Base-by-base conservation (phyloP, 2,888 invertebrate genomes). In the Meiosimyza platycephala region DNA sequence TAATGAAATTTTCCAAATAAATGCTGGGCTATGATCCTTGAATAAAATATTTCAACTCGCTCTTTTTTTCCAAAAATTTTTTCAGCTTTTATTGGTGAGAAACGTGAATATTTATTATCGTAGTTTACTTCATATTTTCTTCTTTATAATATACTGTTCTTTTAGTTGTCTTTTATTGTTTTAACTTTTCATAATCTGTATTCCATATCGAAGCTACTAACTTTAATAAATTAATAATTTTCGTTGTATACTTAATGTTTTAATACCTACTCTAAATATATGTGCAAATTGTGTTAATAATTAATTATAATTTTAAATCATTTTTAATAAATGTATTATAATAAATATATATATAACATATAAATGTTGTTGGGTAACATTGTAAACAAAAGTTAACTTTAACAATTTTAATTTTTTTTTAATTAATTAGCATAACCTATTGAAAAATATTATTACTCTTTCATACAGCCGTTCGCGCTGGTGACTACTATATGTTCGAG, bases 401-500 rank as follows among this genome's bases (percentile, higher is more conserved):
- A 51, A 55, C 47, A 6, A 47, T 51, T 33, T 12, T 63, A 18
- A 47, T 22, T 55, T 18, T 59, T 65, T 69, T 40, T 71, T 63
- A 62, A 72, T 70, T 55, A 52, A 47, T 16, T 60, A 52, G n/a
- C 52, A 18, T 54, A 28, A 18, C 13, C 64, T 18, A 55, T 16
- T 55, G 28, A 28, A 28, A 28, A 28, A 28, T 28, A 4, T 28
- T 28, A 28, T 51, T 64, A 64, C 18, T 50, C 16, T 65, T 12
- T 54, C 72, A 74, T 59, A 54, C 67, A 99, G 99, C 99, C 68
- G 94, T 99, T 74, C 93, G 98, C 68, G 98, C 98, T 74, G 99
- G 99, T 18, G 99, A 99, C 88, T 99, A 99, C 89, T 99, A 98
- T 89, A 97, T 99, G 97, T 99, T 99, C 89, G 98, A 98, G 83